These are phyloP conservation scores for Monopterus albus DNA, from an alignment of 2,113 vertebrate species.

Conservation along the genomic window DNA sequence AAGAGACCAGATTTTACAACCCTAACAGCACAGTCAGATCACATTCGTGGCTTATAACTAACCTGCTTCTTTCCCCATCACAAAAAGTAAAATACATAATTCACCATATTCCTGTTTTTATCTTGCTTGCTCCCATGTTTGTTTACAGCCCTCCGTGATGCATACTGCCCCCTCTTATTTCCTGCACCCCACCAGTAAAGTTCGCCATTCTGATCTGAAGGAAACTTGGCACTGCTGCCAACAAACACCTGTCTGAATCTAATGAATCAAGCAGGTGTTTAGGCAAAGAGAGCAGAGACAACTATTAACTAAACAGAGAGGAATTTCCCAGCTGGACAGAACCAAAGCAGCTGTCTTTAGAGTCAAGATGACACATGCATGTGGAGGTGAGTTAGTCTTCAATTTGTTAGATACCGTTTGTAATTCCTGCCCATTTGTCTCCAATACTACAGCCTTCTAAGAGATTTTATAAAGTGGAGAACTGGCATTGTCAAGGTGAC, in stretches of 20 bases:
- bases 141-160: too few species aligned
- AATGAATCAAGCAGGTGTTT: slow-evolving; percentile 41
- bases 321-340: slow-evolving; percentile 46
- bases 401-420: slow-evolving; percentile 46
- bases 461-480: slow-evolving; percentile 15
- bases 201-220: slow-evolving; percentile 19
- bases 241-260: slow-evolving; percentile 10
- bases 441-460: slow-evolving; percentile 19
- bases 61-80: too few species aligned
- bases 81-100: too few species aligned
- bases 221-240: too few species aligned
- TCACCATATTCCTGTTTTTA: too few species aligned
- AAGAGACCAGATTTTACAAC: too few species aligned
- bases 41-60: too few species aligned
- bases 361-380: slow-evolving; percentile 78
- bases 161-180: too few species aligned
- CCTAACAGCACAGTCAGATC: slow-evolving; percentile 17
- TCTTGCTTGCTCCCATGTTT: not conserved
- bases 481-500: slow-evolving; percentile 58
- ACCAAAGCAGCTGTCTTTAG: slow-evolving; percentile 59
- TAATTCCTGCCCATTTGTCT: slow-evolving; percentile 1
- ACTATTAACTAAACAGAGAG: slow-evolving; percentile 40
- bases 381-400: slow-evolving; percentile 82
- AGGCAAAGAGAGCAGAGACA: slow-evolving; percentile 29
- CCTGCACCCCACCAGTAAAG: not conserved